Evolutionary conservation across 1,140 invertebrate species (phyloP).

Genomic region (Luehdorfia chinensis): DNA sequence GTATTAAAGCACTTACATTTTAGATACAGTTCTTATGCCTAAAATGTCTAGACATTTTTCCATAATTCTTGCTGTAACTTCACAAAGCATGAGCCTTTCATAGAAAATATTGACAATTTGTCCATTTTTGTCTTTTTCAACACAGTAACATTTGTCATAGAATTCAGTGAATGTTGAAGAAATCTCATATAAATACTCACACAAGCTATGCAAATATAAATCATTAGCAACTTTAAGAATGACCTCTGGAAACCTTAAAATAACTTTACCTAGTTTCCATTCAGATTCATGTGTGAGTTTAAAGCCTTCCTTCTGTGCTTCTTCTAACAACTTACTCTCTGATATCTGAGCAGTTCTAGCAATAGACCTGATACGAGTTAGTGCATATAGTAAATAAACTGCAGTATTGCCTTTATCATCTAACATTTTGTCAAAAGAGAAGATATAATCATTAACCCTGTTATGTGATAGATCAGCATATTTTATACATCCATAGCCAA

Average conservation of each 20-base stretch:
- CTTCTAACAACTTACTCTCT: constrained; percentile 74
- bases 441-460: constrained; percentile 96
- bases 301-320: constrained; percentile 78
- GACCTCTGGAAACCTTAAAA: constrained; percentile 93
- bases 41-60: constrained; percentile 92
- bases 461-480: constrained; percentile 98
- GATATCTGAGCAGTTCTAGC: constrained; percentile 85
- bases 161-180: constrained; percentile 96
- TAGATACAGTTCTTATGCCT: constrained; percentile 93
- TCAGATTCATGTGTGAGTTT: constrained; percentile 94
- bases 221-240: constrained; percentile 90
- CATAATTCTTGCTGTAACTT: constrained; percentile 94
- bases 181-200: constrained; percentile 97
- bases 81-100: constrained; percentile 92
- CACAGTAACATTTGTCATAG: constrained; percentile 98
- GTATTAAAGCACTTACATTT: constrained; percentile 85
- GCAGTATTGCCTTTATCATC: constrained; percentile 99
- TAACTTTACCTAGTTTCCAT: constrained; percentile 94
- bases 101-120: constrained; percentile 91
- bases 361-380: constrained; percentile 96
- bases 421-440: constrained; percentile 99
- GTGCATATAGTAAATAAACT: constrained; percentile 97
- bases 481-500: constrained; percentile 99
- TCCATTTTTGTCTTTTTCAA: constrained; percentile 90
- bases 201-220: constrained; percentile 92